Percentiles rank a stretch among this genome's conserved stretches.
Evolutionary conservation across 2,113 vertebrate species (phyloP).

Genomic region (Mohoua ochrocephala): DNA sequence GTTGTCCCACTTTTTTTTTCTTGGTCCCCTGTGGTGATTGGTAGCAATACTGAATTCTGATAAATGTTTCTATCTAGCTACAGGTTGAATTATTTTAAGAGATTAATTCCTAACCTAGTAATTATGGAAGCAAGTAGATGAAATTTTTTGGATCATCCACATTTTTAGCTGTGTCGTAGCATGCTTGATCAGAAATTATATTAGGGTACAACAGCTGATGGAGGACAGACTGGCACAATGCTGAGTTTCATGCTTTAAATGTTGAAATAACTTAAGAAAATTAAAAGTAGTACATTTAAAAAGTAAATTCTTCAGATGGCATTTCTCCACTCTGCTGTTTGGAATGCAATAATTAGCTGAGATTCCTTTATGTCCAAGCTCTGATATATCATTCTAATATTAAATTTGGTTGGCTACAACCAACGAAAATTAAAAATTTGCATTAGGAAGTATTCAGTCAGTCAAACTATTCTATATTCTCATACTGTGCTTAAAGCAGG

Average conservation of each 20-base stretch:
- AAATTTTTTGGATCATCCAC: neutral
- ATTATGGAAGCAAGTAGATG: neutral
- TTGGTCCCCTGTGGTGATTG: neutral
- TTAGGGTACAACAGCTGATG: neutral
- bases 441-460: neutral
- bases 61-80: neutral
- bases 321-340: neutral
- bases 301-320: neutral
- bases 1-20: neutral
- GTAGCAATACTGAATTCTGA: neutral
- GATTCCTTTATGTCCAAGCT: neutral
- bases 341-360: neutral
- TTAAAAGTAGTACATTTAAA: neutral
- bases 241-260: neutral
- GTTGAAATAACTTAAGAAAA: neutral
- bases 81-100: neutral
- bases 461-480: neutral
- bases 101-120: neutral
- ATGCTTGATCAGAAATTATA: neutral
- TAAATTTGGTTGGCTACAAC: neutral
- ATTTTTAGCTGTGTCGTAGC: neutral
- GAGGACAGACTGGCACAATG: neutral
- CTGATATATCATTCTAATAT: neutral
- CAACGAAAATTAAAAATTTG: neutral
- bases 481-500: neutral